Percentiles rank a stretch among this genome's conserved stretches.
Evolutionary conservation across 2,888 invertebrate genomes (phyloP).

Genomic region (Pollenia griseotomentosa): DNA sequence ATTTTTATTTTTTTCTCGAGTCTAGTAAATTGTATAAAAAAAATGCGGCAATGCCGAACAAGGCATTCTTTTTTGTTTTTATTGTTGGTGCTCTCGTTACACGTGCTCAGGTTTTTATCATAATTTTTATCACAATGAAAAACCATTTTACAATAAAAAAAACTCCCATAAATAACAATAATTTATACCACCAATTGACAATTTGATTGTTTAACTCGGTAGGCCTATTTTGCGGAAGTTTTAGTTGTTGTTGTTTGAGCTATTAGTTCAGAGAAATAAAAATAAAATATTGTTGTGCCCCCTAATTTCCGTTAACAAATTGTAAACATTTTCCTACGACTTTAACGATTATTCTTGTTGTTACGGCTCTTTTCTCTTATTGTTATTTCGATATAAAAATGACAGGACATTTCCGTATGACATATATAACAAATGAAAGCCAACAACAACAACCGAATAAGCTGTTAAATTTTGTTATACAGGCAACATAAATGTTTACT

Average conservation of each 20-base stretch:
- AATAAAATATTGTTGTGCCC: conserved; percentile 2
- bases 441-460: conserved; percentile 19
- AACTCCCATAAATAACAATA: background rate
- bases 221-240: background rate
- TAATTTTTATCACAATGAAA: no score
- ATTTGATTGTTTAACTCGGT: background rate
- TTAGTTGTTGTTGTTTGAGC: background rate
- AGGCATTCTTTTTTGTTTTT: no score
- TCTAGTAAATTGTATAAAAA: no score
- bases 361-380: conserved; percentile 18
- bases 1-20: no score
- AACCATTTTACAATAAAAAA: background rate
- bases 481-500: conserved; percentile 7
- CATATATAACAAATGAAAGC: conserved; percentile 53
- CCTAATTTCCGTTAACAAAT: conserved; percentile 37
- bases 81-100: no score
- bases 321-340: background rate
- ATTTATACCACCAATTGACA: background rate
- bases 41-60: no score
- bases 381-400: conserved; percentile 47
- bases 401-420: conserved; percentile 54
- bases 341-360: conserved; percentile 4
- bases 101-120: no score
- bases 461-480: background rate
- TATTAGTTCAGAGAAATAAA: background rate